Conservation (phyloP, 2,113 vertebrate species). For the Cheirogaleus medius region DNA sequence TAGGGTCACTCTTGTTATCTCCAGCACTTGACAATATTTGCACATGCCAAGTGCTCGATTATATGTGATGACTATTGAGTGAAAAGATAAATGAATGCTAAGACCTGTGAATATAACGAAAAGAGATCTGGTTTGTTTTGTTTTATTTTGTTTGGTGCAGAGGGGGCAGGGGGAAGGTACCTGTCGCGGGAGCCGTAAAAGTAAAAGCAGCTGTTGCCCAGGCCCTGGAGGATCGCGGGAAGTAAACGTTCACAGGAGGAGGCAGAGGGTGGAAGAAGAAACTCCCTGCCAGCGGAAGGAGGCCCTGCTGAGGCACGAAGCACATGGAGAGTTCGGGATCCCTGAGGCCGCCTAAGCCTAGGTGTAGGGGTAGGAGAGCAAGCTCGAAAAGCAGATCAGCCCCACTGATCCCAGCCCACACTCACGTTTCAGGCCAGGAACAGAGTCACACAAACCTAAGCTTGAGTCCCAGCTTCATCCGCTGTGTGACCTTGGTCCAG, state of each 20-base stretch:
- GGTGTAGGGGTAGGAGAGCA: neutral
- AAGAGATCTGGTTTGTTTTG: neutral
- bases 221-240: neutral
- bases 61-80: constrained; percentile 39
- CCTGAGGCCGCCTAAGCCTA: fast-evolving
- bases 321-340: neutral
- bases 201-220: neutral
- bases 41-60: constrained; percentile 44
- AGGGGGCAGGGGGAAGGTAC: neutral
- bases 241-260: neutral
- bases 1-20: neutral
- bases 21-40: neutral
- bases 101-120: neutral
- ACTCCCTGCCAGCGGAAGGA: neutral
- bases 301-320: neutral
- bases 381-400: neutral
- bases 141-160: neutral
- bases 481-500: neutral
- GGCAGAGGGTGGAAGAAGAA: neutral
- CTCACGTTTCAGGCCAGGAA: neutral
- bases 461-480: too few relatives aligned
- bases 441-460: neutral
- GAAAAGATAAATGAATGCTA: constrained; percentile 32
- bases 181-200: neutral
- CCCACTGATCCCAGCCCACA: neutral